Conservation (phyloP, 2,797 vertebrate species). For the Intellagama lesueurii region DNA sequence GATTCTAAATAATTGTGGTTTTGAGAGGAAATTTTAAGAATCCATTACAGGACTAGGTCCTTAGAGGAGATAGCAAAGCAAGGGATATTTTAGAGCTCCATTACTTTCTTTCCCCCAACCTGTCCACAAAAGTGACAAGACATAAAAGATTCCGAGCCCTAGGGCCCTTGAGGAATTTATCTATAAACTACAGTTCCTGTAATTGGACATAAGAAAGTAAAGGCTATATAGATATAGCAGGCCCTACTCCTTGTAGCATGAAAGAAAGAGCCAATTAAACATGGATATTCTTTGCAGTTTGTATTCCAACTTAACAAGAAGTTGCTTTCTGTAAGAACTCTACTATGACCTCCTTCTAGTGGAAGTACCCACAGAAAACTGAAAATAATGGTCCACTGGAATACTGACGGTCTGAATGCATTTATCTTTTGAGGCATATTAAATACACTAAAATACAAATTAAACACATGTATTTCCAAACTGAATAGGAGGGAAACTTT, state of each 20-base stretch:
- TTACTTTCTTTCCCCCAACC: not conserved
- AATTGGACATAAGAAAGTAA: too few relatives aligned
- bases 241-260: not conserved
- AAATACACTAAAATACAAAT: not conserved
- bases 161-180: not conserved
- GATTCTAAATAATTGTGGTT: not conserved
- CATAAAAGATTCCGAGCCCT: not conserved
- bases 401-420: not conserved
- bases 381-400: not conserved
- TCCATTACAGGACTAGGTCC: not conserved
- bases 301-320: too few relatives aligned
- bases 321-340: too few relatives aligned
- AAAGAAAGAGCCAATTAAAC: not conserved
- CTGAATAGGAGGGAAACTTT: too few relatives aligned
- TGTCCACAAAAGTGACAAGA: not conserved
- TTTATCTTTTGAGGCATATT: too few relatives aligned
- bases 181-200: too few relatives aligned
- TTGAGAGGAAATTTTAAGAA: not conserved
- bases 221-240: not conserved
- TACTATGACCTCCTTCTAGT: too few relatives aligned
- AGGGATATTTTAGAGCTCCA: not conserved
- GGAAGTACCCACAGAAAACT: not conserved
- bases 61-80: not conserved
- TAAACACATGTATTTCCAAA: not conserved
- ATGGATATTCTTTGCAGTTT: too few relatives aligned